phyloP scores from a whole-genome alignment of 2,888 invertebrate genomes.

The Aphodius sticticus region DNA sequence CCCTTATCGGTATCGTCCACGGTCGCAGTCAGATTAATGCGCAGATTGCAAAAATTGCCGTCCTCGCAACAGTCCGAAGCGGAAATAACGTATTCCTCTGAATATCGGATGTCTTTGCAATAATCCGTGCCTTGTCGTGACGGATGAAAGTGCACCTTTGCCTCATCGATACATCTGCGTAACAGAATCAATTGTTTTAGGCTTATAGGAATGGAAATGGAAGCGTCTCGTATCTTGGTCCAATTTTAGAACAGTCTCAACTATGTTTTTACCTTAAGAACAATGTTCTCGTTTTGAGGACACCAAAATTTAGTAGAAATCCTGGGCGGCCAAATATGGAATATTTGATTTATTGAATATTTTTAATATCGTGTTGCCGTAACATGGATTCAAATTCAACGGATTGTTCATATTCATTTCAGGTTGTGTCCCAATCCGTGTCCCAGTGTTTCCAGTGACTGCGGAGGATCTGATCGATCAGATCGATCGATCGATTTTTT shows the following conservation, averaged over 20 bases:
- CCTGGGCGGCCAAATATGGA: too few species aligned
- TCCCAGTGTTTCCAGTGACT: too few species aligned
- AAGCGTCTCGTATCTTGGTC: background rate
- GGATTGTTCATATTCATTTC: too few species aligned
- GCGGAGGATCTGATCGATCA: too few species aligned
- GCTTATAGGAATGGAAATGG: background rate
- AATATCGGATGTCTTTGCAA: slow-evolving; percentile 51
- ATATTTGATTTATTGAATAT: too few species aligned
- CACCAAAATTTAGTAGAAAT: too few species aligned
- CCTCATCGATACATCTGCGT: slow-evolving; percentile 43
- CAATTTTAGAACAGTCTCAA: background rate
- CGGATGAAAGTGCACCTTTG: slow-evolving; percentile 45
- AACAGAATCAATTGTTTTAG: slow-evolving; percentile 24
- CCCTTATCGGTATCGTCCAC: background rate
- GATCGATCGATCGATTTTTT: too few species aligned
- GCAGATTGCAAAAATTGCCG: slow-evolving; percentile 77
- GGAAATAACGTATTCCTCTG: slow-evolving; percentile 53
- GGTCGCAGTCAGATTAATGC: slow-evolving; percentile 65
- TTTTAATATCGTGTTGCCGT: too few species aligned
- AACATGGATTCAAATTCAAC: too few species aligned
- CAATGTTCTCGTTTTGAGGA: too few species aligned
- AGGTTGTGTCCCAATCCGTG: too few species aligned
- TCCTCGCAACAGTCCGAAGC: slow-evolving; percentile 81
- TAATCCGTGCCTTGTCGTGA: slow-evolving; percentile 48
- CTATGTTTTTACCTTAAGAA: too few species aligned